A percentile compares a stretch with the other conserved stretches of the same genome.
Conservation (phyloP, 2,113 vertebrate genomes). For the Trogon melanurus region DNA sequence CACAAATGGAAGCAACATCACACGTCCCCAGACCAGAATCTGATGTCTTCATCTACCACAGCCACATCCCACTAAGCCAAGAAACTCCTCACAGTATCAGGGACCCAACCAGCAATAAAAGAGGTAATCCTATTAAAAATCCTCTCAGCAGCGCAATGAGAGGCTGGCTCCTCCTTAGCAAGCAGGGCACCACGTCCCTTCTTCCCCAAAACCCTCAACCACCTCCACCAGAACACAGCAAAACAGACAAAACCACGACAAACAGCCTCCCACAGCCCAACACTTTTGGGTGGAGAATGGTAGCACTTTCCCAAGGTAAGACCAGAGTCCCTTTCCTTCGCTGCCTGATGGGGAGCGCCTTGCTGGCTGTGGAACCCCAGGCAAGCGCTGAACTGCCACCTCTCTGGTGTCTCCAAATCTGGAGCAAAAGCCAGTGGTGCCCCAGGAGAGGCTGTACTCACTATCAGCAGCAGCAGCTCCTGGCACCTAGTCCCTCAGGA, state of each 20-base stretch:
- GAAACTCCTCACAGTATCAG: not conserved
- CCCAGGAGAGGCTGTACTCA: not conserved
- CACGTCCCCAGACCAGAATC: not conserved
- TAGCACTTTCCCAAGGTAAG: not conserved
- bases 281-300: not conserved
- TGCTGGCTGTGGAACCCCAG: not conserved
- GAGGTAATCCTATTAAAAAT: not conserved
- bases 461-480: not conserved
- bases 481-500: not conserved
- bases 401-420: not conserved
- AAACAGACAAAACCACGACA: not conserved
- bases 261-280: not conserved
- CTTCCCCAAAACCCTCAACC: not conserved
- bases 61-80: not conserved
- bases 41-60: not conserved
- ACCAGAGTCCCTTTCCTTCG: not conserved
- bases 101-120: not conserved
- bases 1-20: not conserved
- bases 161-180: not conserved
- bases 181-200: fast-evolving
- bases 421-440: not conserved
- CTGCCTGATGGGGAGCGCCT: not conserved
- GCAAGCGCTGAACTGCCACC: not conserved
- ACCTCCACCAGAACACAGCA: not conserved
- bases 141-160: not conserved